phyloP scores from a whole-genome alignment of 2,888 invertebrate species.

The Agapetus fuscipes region DNA sequence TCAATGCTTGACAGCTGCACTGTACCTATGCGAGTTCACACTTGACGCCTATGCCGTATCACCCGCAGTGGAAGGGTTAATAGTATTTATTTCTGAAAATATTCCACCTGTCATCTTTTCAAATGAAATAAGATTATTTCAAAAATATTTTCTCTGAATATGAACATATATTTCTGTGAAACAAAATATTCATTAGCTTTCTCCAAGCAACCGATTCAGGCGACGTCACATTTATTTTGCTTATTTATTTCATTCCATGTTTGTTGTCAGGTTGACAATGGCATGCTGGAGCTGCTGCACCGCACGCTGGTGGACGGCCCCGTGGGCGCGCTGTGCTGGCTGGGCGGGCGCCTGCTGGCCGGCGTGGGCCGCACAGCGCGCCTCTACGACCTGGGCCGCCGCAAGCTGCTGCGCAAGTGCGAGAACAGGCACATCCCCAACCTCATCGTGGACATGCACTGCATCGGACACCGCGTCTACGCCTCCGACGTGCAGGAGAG shows the following conservation, averaged over 20 bases:
- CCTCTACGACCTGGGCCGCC: constrained; percentile 93
- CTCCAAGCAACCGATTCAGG: background rate
- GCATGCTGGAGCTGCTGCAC: constrained; percentile 84
- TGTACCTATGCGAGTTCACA: too few relatives aligned
- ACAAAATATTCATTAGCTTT: too few relatives aligned
- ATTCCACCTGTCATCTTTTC: too few relatives aligned
- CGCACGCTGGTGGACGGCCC: constrained; percentile 90
- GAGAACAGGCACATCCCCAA: constrained; percentile 97
- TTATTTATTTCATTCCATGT: background rate
- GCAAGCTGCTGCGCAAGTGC: constrained; percentile 93
- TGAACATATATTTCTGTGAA: too few relatives aligned
- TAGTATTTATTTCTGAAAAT: too few relatives aligned
- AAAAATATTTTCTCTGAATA: too few relatives aligned
- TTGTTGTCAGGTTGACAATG: constrained; percentile 55
- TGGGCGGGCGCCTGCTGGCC: constrained; percentile 84
- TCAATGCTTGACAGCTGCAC: too few relatives aligned
- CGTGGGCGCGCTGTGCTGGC: constrained; percentile 79
- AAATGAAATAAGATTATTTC: too few relatives aligned
- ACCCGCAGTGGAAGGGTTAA: too few relatives aligned
- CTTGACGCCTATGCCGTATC: too few relatives aligned
- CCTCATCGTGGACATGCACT: constrained; percentile 85
- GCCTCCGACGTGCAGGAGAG: constrained; percentile 96
- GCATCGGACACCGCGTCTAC: constrained; percentile 88
- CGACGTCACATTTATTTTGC: background rate
- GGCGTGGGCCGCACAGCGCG: constrained; percentile 89